phyloP scores from a whole-genome alignment of 2,113 vertebrate genomes.

The Peromyscus californicus region DNA sequence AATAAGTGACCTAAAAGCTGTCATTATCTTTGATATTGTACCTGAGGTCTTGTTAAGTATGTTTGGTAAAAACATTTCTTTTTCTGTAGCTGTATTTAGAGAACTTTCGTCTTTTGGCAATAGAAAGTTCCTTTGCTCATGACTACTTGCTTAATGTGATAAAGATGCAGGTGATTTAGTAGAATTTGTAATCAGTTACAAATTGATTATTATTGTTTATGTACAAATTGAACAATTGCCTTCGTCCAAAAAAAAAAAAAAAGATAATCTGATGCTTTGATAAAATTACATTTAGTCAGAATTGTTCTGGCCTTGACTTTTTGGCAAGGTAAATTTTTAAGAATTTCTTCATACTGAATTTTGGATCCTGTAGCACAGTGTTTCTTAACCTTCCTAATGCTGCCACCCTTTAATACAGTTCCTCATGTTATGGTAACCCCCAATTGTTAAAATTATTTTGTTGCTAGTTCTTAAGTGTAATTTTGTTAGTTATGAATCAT shows the following conservation, averaged over 20 bases:
- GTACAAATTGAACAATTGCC: not conserved
- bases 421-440: too few species aligned
- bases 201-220: not conserved
- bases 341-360: slow-evolving; percentile 50
- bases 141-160: slow-evolving; percentile 46
- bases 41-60: slow-evolving; percentile 34
- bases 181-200: not conserved
- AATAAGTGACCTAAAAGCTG: not conserved
- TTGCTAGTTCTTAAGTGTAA: not conserved
- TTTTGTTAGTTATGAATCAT: not conserved
- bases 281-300: not conserved
- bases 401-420: not conserved
- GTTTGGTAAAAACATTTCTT: slow-evolving; percentile 44
- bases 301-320: slow-evolving; percentile 36
- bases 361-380: not conserved
- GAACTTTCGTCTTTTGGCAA: slow-evolving; percentile 15
- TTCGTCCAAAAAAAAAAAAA: too few species aligned
- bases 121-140: not conserved
- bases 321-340: slow-evolving; percentile 53
- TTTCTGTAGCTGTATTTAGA: not conserved
- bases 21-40: slow-evolving; percentile 25
- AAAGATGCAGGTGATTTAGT: slow-evolving; percentile 42
- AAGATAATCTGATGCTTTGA: not conserved
- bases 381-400: not conserved
- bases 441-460: not conserved